A percentile compares a stretch with the other conserved stretches of the same genome.
These are phyloP conservation scores for Drosophila pandora DNA, from an alignment of 1,140 invertebrate genomes.

Conservation along the genomic window DNA sequence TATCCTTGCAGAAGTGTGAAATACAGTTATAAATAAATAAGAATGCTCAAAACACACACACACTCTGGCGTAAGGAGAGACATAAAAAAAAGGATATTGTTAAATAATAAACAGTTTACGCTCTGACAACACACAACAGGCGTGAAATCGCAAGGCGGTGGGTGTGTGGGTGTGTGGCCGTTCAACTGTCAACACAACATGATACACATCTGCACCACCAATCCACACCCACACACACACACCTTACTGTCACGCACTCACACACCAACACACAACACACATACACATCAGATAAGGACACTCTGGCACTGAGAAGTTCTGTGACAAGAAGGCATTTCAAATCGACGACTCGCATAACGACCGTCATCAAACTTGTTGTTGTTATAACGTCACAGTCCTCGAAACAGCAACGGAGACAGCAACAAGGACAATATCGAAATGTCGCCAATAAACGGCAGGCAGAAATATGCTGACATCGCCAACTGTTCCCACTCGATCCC, in stretches of 20 bases:
- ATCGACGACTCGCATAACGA: slow-evolving; percentile 74
- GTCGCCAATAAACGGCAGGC: slow-evolving; percentile 70
- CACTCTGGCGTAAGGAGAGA: slow-evolving; percentile 5
- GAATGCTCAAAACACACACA: slow-evolving; percentile 39
- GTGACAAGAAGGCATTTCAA: slow-evolving; percentile 68
- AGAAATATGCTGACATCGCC: slow-evolving; percentile 75
- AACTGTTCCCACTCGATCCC: slow-evolving; percentile 60
- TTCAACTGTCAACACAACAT: slow-evolving; percentile 49
- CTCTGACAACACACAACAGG: slow-evolving; percentile 64
- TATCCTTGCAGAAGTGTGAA: slow-evolving; percentile 48
- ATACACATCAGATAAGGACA: slow-evolving; percentile 6
- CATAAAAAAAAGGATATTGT: slow-evolving; percentile 61
- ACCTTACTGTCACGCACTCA: slow-evolving; percentile 14
- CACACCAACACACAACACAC: slow-evolving; percentile 11
- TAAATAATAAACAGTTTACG: slow-evolving; percentile 80
- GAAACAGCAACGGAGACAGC: slow-evolving; percentile 19
- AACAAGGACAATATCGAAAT: slow-evolving; percentile 46
- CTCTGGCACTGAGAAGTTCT: slow-evolving; percentile 14
- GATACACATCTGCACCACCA: slow-evolving; percentile 63
- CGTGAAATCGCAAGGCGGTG: slow-evolving; percentile 57
- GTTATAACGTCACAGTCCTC: slow-evolving; percentile 40
- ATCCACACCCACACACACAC: slow-evolving; percentile 9
- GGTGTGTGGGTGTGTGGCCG: slow-evolving; percentile 26
- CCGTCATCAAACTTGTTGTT: slow-evolving; percentile 74
- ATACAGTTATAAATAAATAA: slow-evolving; percentile 76